Evolutionary conservation across 1,140 invertebrate species (phyloP).

Genomic region (Drosophila leontia): DNA sequence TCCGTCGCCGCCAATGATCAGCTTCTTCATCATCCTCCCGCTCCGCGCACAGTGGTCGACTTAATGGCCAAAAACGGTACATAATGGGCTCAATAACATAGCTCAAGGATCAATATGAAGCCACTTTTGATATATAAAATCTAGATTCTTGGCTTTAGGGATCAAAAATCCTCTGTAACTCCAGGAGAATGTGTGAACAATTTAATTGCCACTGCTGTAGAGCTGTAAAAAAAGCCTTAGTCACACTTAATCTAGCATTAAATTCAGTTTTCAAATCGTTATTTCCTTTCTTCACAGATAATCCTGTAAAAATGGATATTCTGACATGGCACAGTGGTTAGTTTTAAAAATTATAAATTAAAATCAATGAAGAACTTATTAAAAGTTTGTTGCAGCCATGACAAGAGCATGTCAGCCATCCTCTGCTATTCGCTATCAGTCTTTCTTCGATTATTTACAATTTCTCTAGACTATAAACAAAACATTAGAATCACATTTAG

Average conservation of each 20-base stretch:
- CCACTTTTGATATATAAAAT: background rate
- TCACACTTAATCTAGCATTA: background rate
- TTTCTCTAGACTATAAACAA: background rate
- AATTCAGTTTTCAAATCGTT: background rate
- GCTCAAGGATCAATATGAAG: background rate
- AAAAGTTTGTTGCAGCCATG: background rate
- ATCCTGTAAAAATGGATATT: background rate
- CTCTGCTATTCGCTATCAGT: background rate
- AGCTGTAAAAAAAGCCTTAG: background rate
- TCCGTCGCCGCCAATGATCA: slow-evolving; percentile 56
- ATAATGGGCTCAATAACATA: background rate
- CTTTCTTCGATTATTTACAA: background rate
- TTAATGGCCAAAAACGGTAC: background rate
- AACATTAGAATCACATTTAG: background rate
- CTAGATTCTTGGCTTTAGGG: background rate
- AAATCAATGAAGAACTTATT: background rate
- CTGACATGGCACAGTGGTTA: background rate
- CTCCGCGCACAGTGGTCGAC: slow-evolving; percentile 25
- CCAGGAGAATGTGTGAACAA: background rate
- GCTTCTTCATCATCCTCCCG: slow-evolving; percentile 31
- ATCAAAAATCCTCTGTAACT: background rate
- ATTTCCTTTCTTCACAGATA: background rate
- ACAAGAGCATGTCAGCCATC: no score
- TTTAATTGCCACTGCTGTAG: background rate
- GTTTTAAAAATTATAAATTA: no score